Percentiles rank a stretch among this genome's conserved stretches.
These are phyloP conservation scores for Callocephalon fimbriatum DNA, from an alignment of 2,113 vertebrate species.

Conservation along the genomic window DNA sequence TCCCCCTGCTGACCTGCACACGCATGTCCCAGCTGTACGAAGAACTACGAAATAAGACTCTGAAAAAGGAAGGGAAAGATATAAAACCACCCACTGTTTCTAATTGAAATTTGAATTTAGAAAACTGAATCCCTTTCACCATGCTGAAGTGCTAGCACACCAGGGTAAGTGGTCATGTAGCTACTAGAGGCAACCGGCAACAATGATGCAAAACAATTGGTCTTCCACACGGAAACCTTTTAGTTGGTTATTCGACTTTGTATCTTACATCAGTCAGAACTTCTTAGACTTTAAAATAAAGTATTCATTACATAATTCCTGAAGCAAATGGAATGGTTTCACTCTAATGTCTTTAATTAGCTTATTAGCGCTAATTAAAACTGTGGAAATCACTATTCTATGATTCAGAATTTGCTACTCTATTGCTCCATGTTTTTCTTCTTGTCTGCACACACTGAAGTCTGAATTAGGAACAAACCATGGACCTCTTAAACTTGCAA, in stretches of 20 bases:
- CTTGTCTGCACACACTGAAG: neutral
- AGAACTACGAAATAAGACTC: neutral
- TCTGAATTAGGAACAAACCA: neutral
- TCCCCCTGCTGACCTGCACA: neutral
- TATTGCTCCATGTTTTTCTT: neutral
- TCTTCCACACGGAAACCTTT: neutral
- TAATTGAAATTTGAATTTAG: neutral
- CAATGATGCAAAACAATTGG: neutral
- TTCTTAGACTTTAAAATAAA: neutral
- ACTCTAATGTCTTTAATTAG: neutral
- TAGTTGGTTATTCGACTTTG: neutral
- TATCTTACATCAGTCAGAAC: neutral
- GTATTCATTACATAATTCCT: neutral
- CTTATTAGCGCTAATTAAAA: neutral
- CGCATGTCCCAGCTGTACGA: accelerated
- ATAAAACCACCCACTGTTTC: neutral
- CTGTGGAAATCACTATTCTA: neutral
- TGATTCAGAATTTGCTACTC: neutral
- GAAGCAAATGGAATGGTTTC: neutral
- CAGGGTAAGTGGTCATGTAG: neutral
- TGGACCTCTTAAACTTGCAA: neutral
- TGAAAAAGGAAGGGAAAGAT: neutral
- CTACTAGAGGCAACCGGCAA: neutral
- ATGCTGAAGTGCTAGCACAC: neutral
- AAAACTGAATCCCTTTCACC: neutral